phyloP scores from a whole-genome alignment of 2,888 invertebrate genomes.

The Drosophila gaucha region DNA sequence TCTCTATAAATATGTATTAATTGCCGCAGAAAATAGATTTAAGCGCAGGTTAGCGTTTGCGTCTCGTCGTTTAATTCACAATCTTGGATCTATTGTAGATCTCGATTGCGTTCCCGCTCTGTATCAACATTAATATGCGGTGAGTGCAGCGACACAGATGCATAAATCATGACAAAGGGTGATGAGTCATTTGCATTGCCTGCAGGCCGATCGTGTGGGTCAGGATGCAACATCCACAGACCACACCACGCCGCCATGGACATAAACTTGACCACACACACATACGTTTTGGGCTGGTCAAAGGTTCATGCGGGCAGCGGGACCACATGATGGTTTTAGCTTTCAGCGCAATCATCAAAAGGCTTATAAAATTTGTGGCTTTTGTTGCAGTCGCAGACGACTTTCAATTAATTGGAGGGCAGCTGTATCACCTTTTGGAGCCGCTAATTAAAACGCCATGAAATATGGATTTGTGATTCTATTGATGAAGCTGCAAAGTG shows the following conservation, averaged over 20 bases:
- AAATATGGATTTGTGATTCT: slow-evolving; percentile 29
- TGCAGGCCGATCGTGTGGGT: slow-evolving; percentile 26
- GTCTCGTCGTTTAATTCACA: slow-evolving; percentile 9
- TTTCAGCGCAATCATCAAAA: slow-evolving; percentile 56
- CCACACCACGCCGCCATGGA: slow-evolving; percentile 1
- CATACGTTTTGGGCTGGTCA: slow-evolving; percentile 10
- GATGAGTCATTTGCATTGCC: slow-evolving; percentile 37
- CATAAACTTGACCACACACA: slow-evolving; percentile 39
- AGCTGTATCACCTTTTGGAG: slow-evolving; percentile 33
- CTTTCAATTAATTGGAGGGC: slow-evolving; percentile 56
- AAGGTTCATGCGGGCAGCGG: slow-evolving; percentile 53
- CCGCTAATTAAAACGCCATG: slow-evolving; percentile 66
- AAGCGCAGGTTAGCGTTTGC: neutral
- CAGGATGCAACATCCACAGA: slow-evolving; percentile 19
- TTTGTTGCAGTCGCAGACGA: slow-evolving; percentile 28
- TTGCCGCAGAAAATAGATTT: slow-evolving; percentile 16
- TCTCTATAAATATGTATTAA: slow-evolving; percentile 44
- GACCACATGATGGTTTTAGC: slow-evolving; percentile 9
- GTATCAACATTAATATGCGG: slow-evolving; percentile 37
- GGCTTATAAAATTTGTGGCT: slow-evolving; percentile 43
- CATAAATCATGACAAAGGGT: slow-evolving; percentile 54
- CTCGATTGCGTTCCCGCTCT: slow-evolving; percentile 7
- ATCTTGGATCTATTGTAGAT: slow-evolving; percentile 20
- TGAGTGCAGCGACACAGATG: slow-evolving; percentile 32
- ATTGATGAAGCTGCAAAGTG: slow-evolving; percentile 2